Evolutionary conservation across 2,797 vertebrate genomes (phyloP), one percentile per base, ranked within the genome.

Genomic region (Sphenopsis melanotis): DNA sequence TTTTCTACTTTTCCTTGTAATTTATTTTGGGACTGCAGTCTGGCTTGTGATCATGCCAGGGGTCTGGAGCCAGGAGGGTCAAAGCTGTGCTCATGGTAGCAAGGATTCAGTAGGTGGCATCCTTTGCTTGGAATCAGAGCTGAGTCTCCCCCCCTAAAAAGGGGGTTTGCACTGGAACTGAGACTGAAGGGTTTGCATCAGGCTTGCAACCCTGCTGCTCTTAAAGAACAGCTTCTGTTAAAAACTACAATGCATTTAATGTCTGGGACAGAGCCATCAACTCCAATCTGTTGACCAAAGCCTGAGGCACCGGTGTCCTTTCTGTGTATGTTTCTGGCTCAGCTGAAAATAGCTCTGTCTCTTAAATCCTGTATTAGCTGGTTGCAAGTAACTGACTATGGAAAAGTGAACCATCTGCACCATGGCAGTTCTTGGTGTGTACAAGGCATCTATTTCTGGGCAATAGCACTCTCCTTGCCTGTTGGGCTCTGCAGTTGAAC

Each of bases 21-120:
- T 94, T 94, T 93, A 44, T 89, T 96, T 95, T 75, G 61, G 55
- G 75, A 61, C 76, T 83, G 70, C 65, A 79, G 55, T 41, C 82
- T 59, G 87, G 41, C 55, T 74, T 90, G 72, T 53, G 64, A 69
- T 90, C 52, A 8, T 93, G 84, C 92, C 72, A 78, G 72, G 83
- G 77, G 76, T 81, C 80, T 79, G 65, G 80, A 94, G 82, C 65
- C 3, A 9, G 15, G 34, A 68, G 74, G 91, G 89, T 94, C 80
- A 56, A 53, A 87, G 74, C 42, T 77, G 61, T 23, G 23, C 20
- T 78, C 3, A 0, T 64, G 26, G 78, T 94, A 32, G 80, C 16
- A 9, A 90, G 83, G 71, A 74, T 95, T 93, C 94, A 93, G 95
- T 96, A 96, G 95, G 94, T 97, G 95, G 89, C 96, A 97, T 96